phyloP scores from a whole-genome alignment of 2,113 vertebrate species.

The Mormyrus iriodes region DNA sequence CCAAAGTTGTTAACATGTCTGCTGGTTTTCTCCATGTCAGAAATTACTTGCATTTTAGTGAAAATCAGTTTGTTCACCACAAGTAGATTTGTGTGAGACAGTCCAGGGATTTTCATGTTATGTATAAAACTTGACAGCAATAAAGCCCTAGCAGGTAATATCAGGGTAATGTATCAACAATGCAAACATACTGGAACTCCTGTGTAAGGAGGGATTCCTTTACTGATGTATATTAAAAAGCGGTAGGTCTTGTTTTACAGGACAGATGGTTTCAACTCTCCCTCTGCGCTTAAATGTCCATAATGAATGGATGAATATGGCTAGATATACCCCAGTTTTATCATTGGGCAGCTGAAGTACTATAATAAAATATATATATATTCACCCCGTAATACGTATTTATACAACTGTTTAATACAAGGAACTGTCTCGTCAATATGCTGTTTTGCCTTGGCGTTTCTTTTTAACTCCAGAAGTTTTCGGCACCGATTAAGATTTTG shows the following conservation, averaged over 20 bases:
- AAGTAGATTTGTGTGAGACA: too few relatives aligned
- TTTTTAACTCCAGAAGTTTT: background rate
- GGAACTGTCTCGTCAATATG: background rate
- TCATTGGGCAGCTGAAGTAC: background rate
- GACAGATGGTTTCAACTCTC: background rate
- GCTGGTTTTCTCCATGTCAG: too few relatives aligned
- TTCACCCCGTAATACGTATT: background rate
- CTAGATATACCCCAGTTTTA: background rate
- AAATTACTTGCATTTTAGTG: too few relatives aligned
- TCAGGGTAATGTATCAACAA: too few relatives aligned
- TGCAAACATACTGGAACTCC: too few relatives aligned
- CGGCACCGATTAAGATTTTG: background rate
- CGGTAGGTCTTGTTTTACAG: accelerated
- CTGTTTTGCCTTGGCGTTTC: background rate
- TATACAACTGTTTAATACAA: background rate
- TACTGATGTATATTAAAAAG: background rate
- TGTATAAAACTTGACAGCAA: too few relatives aligned
- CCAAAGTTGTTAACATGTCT: too few relatives aligned
- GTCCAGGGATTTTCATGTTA: too few relatives aligned
- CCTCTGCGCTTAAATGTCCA: background rate
- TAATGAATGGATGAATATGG: background rate
- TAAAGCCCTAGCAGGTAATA: too few relatives aligned
- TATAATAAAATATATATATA: background rate
- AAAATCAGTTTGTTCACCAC: too few relatives aligned
- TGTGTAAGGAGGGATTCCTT: background rate